A percentile compares a stretch with the other conserved stretches of the same genome.
Conservation (phyloP, 2,797 vertebrate genomes). For the Acanthiza pusilla region DNA sequence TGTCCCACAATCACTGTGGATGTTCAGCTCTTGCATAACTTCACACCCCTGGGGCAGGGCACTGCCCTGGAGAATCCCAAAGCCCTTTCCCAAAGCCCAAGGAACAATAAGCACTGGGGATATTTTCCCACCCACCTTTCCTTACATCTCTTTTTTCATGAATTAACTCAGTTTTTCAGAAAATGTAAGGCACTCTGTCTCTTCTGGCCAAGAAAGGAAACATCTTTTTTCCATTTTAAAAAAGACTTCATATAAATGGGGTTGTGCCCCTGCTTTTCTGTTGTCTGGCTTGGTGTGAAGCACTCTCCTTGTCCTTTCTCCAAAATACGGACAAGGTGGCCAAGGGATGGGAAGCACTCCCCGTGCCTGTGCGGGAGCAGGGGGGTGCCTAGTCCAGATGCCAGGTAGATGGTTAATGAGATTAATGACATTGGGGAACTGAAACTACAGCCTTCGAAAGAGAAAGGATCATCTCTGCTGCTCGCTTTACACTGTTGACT, state of each 20-base stretch:
- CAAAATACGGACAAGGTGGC: neutral
- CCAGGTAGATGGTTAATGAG: neutral
- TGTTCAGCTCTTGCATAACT: neutral
- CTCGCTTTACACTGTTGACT: neutral
- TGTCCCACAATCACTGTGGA: neutral
- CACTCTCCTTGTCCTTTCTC: neutral
- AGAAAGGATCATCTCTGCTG: neutral
- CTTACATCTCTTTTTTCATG: fast-evolving
- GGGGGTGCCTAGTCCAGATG: neutral
- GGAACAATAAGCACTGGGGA: neutral
- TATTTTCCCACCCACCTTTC: neutral
- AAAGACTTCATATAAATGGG: neutral
- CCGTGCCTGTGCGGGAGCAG: neutral
- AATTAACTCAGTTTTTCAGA: neutral
- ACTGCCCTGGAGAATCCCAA: neutral
- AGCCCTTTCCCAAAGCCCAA: neutral
- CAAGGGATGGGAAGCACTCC: neutral
- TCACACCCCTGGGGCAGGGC: too few relatives aligned
- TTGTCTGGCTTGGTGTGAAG: neutral
- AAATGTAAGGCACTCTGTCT: neutral
- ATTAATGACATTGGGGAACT: neutral
- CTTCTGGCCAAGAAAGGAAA: neutral
- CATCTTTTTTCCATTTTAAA: neutral
- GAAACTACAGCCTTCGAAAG: neutral
- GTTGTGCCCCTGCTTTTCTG: neutral